Base-by-base conservation (phyloP, 2,113 vertebrate genomes). In the Sprattus sprattus region DNA sequence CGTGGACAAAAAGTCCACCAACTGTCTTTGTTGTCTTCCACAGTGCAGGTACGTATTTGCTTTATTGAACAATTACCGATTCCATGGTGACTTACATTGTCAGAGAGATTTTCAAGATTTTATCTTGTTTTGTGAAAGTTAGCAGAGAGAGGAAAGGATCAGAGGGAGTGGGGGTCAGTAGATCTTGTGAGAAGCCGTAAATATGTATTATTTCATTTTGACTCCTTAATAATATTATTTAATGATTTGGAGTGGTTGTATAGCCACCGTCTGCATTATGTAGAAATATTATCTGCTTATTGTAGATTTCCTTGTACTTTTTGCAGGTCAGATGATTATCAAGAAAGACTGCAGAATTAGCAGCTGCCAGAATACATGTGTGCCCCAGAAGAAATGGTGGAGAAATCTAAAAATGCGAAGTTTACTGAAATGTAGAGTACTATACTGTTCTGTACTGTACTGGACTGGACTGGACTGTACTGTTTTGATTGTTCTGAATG, bases 1-100 rank as follows among this genome's bases (percentile, higher is more conserved):
- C 87, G 89, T 97, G 64, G 93, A 97, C 4, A 91, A 95, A 0
- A 93, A 92, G 18, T 90, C 88, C 39, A 71, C 91, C 82, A 84
- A 89, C 86, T 90, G 93, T 64, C 9, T 67, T 87, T 91, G 91
- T 88, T 94, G 92, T 84, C 49, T 82, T 7, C 88, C 64, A 82
- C 88, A 91, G 93, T 93, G 78, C 64, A 71, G 64, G 64, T 89
- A 71, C 32, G 25, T 71, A 0, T 20, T 60, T 20, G 32, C 25
- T 71, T 25, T 32, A 57, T 22, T 7, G 54, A 54, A 3, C 52
- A 54, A 15, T 5, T 2, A 18, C 52, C 4, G 15, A 2, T 18
- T 54, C 52, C 15, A 15, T 18, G 16, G 52, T 18, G 15, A 54
- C 16, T 18, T 54, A 18, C 13, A 54, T 18, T 54, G 52, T 18